Base-by-base conservation (phyloP, 2,113 vertebrate genomes). In the Catharus minimus region DNA sequence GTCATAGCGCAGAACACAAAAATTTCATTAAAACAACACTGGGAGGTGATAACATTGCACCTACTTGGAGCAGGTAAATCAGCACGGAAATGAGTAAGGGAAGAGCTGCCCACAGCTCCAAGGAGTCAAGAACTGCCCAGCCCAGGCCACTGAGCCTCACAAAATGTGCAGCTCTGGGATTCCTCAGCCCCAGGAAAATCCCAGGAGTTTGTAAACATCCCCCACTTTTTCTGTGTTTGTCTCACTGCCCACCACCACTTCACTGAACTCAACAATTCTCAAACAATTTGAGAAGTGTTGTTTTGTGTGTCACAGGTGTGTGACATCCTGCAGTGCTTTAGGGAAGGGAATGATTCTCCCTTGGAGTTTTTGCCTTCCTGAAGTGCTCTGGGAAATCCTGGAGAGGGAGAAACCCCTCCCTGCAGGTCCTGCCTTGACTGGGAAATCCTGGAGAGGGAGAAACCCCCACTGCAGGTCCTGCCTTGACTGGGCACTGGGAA, bases 1-100 rank as follows among this genome's bases (percentile, higher is more conserved):
- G 66, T 84, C 81, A 92, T 52, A 50, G 71, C 32, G 33, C 88
- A 82, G 82, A 57, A 47, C 55, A 44, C 20, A 4, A 77, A 44
- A 74, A 26, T 46, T 84, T 89, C 83, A 82, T 93, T 84, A 53
- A 79, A 84, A 76, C 61, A 82, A 14, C 68, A 3, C 4, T 10
- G 82, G 49, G 13, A 24, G 57, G 38, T 33, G 90, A 84, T 81
- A 94, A 81, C 72, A 6, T 61, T 67, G 32, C 2, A 24, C 36
- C 82, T 57, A 1, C 80, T n/a, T 13, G 8, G 2, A 4, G 11
- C 69, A 22, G 39, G 30, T 12, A 7, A 52, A 46, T 76, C 15
- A 7, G 2, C 92, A 26, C 32, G 69, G 95, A 93, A 92, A 36
- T 93, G 93, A 95, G 61, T 84, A n/a, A 91, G 64, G 15, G 30